A percentile compares a stretch with the other conserved stretches of the same genome.
Conservation (phyloP, 2,888 invertebrate genomes). For the Caenorhabditis sp. region DNA sequence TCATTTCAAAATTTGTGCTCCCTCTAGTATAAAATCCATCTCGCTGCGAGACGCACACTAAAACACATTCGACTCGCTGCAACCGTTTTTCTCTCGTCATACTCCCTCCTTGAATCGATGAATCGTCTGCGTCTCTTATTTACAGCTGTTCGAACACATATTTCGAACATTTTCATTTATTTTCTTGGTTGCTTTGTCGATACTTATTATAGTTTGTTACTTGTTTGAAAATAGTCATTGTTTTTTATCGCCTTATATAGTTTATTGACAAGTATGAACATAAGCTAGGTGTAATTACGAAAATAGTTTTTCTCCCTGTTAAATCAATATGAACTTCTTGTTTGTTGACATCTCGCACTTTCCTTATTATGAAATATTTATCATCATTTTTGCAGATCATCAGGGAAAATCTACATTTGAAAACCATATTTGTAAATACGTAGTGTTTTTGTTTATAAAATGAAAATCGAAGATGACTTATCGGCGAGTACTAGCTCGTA, state of each 20-base stretch:
- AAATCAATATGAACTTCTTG: not conserved
- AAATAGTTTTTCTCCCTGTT: not conserved
- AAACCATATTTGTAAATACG: not conserved
- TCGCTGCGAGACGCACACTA: not conserved
- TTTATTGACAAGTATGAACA: too few species aligned
- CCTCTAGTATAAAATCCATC: not conserved
- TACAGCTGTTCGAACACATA: not conserved
- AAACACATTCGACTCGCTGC: not conserved
- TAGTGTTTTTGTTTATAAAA: not conserved
- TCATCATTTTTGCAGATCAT: not conserved
- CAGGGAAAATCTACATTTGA: not conserved
- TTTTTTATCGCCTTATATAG: not conserved
- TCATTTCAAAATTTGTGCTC: not conserved
- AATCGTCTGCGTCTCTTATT: not conserved
- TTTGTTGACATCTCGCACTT: not conserved
- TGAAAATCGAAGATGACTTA: slow-evolving; percentile 9
- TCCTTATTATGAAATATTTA: not conserved
- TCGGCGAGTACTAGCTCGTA: not conserved
- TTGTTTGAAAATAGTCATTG: too few species aligned
- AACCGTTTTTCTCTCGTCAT: not conserved
- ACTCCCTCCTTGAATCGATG: not conserved
- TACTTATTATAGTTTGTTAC: too few species aligned
- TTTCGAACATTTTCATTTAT: not conserved
- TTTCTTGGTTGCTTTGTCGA: too few species aligned
- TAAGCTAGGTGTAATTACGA: not conserved